Base-by-base conservation (phyloP, 2,797 vertebrate species). In the Pseudopleuronectes americanus region DNA sequence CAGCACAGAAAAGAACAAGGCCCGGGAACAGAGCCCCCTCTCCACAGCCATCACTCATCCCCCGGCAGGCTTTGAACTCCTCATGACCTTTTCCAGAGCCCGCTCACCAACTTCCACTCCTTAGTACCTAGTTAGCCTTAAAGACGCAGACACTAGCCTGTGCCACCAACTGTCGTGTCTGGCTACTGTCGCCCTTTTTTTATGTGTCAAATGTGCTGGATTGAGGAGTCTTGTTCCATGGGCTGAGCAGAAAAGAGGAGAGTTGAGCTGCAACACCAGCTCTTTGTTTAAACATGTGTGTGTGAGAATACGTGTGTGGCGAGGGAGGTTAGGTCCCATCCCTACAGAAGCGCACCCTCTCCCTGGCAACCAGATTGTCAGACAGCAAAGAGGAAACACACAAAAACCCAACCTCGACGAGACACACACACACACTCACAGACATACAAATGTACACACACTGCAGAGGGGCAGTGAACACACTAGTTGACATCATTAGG, bases 21-120 rank as follows among this genome's bases (percentile, higher is more conserved):
- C 93, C 91, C 92, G 74, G 94, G 94, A 93, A 95, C 68, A 94
- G 94, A 96, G 87, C 85, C 93, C 94, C 95, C 92, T 94, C 92
- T 92, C 94, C 90, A 85, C 79, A 83, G 92, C 94, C 93, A 97
- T 96, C 94, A 96, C 94, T 97, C 96, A 97, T 90, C 73, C 83
- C 73, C 79, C 72, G 66, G 80, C 89, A 89, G 86, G 74, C 84
- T 80, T 93, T 97, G 97, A 98, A 98, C 97, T 98, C 95, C 92
- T 77, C 56, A 74, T 96, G 96, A 98, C 97, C 97, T 96, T 96
- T 79, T 94, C 81, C 86, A 90, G 83, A 79, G 86, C 92, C 90
- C 92, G 84, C 86, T 90, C 76, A 59, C 90, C 86, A 94, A 95
- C 93, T 94, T 94, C 89, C 93, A 89, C 85, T 90, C 75, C 79